These are phyloP conservation scores for Synergus laeviventris DNA, from an alignment of 2,888 invertebrate genomes.

Conservation along the genomic window DNA sequence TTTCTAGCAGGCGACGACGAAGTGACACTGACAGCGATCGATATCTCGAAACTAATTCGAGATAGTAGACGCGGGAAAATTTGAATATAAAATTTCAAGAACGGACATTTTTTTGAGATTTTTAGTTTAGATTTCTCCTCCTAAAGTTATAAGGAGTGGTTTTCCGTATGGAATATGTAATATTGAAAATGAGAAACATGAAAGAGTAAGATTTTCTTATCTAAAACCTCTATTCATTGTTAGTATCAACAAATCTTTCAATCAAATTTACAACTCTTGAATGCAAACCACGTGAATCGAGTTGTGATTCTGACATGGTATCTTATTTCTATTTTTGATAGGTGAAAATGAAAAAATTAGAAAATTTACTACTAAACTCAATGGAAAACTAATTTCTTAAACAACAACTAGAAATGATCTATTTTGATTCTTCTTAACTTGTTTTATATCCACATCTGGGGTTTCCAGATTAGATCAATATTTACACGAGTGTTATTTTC, in stretches of 20 bases:
- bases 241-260: neutral
- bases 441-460: neutral
- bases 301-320: neutral
- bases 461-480: neutral
- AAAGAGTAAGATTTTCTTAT: neutral
- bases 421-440: too few relatives aligned
- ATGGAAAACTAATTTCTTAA: too few relatives aligned
- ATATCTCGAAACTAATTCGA: conserved; percentile 51
- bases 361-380: too few relatives aligned
- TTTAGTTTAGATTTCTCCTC: neutral
- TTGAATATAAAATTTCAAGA: neutral
- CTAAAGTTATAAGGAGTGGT: neutral
- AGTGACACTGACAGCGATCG: conserved; percentile 55
- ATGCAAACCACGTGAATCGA: neutral
- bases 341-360: neutral
- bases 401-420: too few relatives aligned
- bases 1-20: conserved; percentile 45
- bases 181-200: neutral
- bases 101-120: neutral
- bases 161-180: neutral
- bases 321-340: neutral
- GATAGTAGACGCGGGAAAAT: conserved; percentile 35
- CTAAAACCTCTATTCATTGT: neutral
- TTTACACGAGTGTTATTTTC: neutral
- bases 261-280: neutral